A percentile compares a stretch with the other conserved stretches of the same genome.
phyloP scores from a whole-genome alignment of 2,888 invertebrate genomes.

The Callinectes sapidus region DNA sequence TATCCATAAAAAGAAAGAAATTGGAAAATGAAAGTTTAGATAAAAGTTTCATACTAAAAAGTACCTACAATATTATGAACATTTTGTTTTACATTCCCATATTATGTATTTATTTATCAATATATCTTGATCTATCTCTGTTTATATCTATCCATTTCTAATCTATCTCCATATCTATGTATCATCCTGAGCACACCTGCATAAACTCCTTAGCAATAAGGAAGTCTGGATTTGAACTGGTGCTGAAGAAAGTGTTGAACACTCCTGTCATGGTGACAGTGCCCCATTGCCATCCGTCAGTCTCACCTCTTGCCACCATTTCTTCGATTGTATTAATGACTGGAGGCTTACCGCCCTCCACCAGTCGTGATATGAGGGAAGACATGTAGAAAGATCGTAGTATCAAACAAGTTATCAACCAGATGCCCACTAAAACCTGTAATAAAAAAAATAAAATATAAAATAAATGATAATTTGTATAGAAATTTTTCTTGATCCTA shows the following conservation, averaged over 20 bases:
- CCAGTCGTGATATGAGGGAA: conserved; percentile 31
- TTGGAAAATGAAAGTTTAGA: no score
- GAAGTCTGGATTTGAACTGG: conserved; percentile 16
- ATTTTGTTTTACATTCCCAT: no score
- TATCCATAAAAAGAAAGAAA: not conserved
- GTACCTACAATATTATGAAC: no score
- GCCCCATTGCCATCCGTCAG: conserved; percentile 16
- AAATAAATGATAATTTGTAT: not conserved
- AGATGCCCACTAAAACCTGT: conserved; percentile 5
- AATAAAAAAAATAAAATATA: not conserved
- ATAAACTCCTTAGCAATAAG: not conserved
- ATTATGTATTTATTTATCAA: no score
- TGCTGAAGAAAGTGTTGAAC: conserved; percentile 23
- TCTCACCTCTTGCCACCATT: conserved; percentile 6
- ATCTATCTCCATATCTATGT: not conserved
- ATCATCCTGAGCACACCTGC: not conserved
- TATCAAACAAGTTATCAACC: not conserved
- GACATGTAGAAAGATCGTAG: conserved; percentile 3
- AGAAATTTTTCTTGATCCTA: not conserved
- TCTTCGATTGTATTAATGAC: conserved; percentile 19
- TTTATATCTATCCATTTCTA: not conserved
- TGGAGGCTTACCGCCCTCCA: conserved; percentile 4
- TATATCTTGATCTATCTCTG: no score
- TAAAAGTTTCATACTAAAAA: not conserved
- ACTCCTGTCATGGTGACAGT: conserved; percentile 11